These are phyloP conservation scores for Ernsta delagoae DNA, from an alignment of 2,888 invertebrate species.

Conservation along the genomic window DNA sequence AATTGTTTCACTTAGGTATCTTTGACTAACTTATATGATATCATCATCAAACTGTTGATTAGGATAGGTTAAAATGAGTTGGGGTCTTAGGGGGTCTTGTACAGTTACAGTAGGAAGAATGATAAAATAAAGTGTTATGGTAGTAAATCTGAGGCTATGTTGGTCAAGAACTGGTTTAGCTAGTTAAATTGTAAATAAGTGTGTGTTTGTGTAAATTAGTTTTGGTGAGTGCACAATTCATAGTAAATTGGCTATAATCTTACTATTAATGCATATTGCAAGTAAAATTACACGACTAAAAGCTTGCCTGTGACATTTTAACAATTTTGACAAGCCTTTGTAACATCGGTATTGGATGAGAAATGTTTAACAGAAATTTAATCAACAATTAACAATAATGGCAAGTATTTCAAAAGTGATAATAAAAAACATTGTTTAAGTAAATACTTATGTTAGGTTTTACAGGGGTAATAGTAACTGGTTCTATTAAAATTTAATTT, in stretches of 20 bases:
- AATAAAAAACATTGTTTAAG: no score
- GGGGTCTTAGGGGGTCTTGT: no score
- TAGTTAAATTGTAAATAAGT: not conserved
- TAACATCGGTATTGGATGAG: not conserved
- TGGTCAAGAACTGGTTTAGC: no score
- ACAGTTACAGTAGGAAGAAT: no score
- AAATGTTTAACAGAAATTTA: not conserved
- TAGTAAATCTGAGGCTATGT: no score
- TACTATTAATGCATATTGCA: not conserved
- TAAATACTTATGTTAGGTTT: no score
- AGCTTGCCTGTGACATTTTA: not conserved
- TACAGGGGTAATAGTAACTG: no score
- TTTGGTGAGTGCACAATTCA: conserved; percentile 1
- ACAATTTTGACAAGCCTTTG: not conserved
- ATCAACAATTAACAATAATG: not conserved
- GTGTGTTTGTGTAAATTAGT: not conserved
- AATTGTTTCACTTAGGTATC: not conserved
- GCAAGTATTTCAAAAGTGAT: not conserved
- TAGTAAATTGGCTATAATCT: not conserved
- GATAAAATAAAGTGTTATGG: no score
- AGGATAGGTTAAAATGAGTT: not conserved
- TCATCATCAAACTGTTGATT: not conserved
- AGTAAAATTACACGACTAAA: not conserved
- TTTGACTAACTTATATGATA: not conserved
- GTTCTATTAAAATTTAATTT: no score